Base-by-base conservation (phyloP, 2,797 vertebrate species). In the Sebastes ruberrimus region DNA sequence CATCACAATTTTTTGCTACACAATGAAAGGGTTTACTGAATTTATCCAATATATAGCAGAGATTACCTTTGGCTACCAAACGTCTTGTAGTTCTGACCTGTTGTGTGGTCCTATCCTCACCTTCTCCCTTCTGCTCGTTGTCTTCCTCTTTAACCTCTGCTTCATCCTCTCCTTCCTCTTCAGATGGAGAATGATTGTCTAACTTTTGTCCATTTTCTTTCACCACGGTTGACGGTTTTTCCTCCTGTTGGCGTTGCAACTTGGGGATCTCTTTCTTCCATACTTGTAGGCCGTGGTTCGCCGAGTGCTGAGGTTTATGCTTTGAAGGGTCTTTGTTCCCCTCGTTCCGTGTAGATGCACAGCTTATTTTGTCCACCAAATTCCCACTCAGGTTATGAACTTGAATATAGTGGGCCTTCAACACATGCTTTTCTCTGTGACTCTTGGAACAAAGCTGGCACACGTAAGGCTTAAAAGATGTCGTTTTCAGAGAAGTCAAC, bases 11-110 rank as follows among this genome's bases (percentile, higher is more conserved):
- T 94, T 98, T 98, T 84, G 97, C 97, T 59, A 99, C 97, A 87
- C 99, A 99, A 82, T 97, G 97, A 95, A 98, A 99, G 32, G 97
- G 97, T 92, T 99, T 99, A 89, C 98, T 98, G 88, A 98, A 98
- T 71, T 97, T 98, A 87, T 97, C 96, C 75, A 98, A 90, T 86
- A 98, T 98, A 74, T 99, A 97, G 90, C 97, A 98, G 23, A 97
- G 92, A 80, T 98, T 99, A 84, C 96, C 94, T 96, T 97, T 99
- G 76, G 97, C 95, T 73, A 97, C 97, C 74, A 97, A 93, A 79
- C 97, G 97, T 83, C 96, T 96, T 72, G 97, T 98, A 57, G 96
- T 96, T 94, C 97, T 94, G 63, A 96, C 96, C 74, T 98, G 95
- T 68, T 92, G 93, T 7, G 93, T 87, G 72, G 94, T 91, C 56